Conservation (phyloP, 2,113 vertebrate species). For the Eudorcas thomsonii region DNA sequence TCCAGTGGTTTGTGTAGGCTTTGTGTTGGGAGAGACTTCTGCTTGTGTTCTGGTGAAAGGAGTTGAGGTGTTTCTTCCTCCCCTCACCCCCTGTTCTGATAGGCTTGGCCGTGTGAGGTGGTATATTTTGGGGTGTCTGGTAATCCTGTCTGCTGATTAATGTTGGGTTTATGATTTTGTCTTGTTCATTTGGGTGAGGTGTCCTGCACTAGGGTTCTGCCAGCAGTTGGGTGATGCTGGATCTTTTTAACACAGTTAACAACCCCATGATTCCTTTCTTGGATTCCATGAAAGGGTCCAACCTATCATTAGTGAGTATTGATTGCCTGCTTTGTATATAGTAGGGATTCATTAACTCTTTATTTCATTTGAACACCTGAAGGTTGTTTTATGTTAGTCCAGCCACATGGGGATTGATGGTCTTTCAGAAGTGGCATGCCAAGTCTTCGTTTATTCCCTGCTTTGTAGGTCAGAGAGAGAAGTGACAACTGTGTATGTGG, state of each 20-base stretch:
- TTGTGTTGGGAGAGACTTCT: background rate
- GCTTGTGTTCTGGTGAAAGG: background rate
- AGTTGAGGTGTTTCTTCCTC: background rate
- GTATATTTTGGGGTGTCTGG: background rate
- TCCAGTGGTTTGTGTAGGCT: background rate
- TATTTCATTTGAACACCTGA: background rate
- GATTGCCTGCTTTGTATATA: background rate
- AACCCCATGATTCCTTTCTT: background rate
- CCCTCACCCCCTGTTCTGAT: accelerated
- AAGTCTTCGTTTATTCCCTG: background rate
- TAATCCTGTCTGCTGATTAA: background rate
- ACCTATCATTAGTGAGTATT: background rate
- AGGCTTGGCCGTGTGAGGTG: background rate
- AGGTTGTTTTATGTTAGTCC: background rate
- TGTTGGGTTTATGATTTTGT: background rate
- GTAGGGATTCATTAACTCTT: background rate
- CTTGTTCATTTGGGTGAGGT: background rate
- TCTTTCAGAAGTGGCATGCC: background rate
- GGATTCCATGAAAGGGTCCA: background rate
- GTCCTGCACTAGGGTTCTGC: background rate
- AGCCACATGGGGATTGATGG: background rate
- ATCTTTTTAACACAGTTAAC: background rate
- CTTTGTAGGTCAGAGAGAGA: background rate
- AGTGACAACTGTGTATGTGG: background rate
- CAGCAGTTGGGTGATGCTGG: background rate